These are phyloP conservation scores for Leptinotarsa defecta DNA, from an alignment of 1,140 invertebrate genomes.

Conservation along the genomic window DNA sequence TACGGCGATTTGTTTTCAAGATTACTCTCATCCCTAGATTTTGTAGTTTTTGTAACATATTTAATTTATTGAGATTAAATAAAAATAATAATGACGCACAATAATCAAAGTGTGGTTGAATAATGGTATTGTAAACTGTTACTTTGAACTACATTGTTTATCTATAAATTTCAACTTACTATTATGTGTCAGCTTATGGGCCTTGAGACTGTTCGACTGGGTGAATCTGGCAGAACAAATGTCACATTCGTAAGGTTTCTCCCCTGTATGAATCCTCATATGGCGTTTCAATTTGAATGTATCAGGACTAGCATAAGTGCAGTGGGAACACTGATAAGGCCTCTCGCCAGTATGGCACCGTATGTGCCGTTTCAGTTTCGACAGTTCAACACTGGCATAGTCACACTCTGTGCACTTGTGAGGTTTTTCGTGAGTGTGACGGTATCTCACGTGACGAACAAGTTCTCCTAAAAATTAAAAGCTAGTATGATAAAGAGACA, in stretches of 20 bases:
- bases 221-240: conserved; percentile 91
- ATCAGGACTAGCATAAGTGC: conserved; percentile 96
- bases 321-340: conserved; percentile 90
- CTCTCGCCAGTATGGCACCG: conserved; percentile 89
- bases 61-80: too few relatives aligned
- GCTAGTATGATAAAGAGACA: not conserved
- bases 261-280: conserved; percentile 92
- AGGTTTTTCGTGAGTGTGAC: conserved; percentile 93
- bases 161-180: conserved; percentile 61
- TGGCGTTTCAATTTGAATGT: conserved; percentile 97
- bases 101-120: too few relatives aligned
- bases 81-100: too few relatives aligned
- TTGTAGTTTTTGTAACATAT: too few relatives aligned
- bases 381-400: conserved; percentile 92
- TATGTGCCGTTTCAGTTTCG: conserved; percentile 91
- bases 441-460: conserved; percentile 88
- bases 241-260: conserved; percentile 91
- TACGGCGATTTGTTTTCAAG: too few relatives aligned
- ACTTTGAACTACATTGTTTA: too few relatives aligned
- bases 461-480: conserved; percentile 73
- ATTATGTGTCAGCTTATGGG: conserved; percentile 93
- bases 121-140: too few relatives aligned
- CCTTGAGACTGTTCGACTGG: conserved; percentile 93
- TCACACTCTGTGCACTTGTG: conserved; percentile 94
- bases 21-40: too few relatives aligned